Base-by-base conservation (phyloP, 2,113 vertebrate genomes). In the Nansenia antarctica region DNA sequence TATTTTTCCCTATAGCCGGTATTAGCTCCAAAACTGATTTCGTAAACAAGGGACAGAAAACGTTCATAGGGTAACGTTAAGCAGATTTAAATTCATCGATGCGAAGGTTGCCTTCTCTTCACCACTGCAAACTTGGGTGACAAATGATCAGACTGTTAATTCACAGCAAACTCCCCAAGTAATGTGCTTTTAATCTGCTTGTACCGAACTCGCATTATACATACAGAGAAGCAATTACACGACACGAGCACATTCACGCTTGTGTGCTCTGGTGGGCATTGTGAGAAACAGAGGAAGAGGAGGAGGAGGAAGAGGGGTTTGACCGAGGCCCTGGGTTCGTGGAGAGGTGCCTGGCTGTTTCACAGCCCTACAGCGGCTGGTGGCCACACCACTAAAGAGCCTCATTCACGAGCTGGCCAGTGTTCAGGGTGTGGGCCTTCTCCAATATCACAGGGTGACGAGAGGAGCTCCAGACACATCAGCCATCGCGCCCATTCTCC, bases 161-260 rank as follows among this genome's bases (percentile, higher is more conserved):
- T 54, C 7, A 27, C 11, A 54, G 8, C 39, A 42, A n/a, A 42
- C 39, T 42, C 39, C n/a, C n/a, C 39, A 42, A 57, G 24, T 57
- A 30, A 30, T 14, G 27, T 24, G n/a, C n/a, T n/a, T n/a, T n/a
- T n/a, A n/a, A 30, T 29, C 27, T 29, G 14, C 9, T 57, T 57
- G n/a, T n/a, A n/a, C n/a, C n/a, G 54, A 24, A 7, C 27, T 64
- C 53, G 49, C 69, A 77, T 75, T 70, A n/a, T 58, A 67, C 73
- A 47, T 0, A n/a, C 45, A 49, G 45, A 49, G 2, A 49, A n/a
- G 45, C 9, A 49, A 12, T 20, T 47, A 20, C 18, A n/a, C 1
- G 45, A 12, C 18, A 3, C 1, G 42, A n/a, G 45, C 3, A 15
- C 3, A 15, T 45, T 45, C 42, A n/a, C 12, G 5, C 42, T n/a